Evolutionary conservation across 1,140 invertebrate genomes (phyloP).

Genomic region (Saccostrea cuccullata): DNA sequence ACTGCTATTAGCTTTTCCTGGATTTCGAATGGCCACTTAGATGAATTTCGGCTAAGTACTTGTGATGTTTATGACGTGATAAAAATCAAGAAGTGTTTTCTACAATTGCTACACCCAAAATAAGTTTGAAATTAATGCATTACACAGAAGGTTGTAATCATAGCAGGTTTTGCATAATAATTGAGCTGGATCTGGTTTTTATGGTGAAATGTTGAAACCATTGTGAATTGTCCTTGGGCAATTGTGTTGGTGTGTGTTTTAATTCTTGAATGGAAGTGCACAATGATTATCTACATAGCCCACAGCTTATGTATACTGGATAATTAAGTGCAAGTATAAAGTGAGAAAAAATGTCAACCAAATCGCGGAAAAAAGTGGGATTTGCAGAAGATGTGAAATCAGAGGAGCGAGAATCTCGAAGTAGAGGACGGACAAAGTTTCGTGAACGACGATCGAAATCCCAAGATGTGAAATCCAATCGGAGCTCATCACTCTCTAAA

Average conservation of each 20-base stretch:
- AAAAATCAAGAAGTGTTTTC: conserved; percentile 34
- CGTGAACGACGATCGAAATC: conserved; percentile 48
- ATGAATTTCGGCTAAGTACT: conserved; percentile 4
- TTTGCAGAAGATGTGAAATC: conserved; percentile 39
- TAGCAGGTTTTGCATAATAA: not conserved
- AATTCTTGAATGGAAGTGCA: conserved; percentile 18
- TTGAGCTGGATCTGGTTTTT: conserved; percentile 1
- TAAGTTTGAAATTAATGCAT: conserved; percentile 12
- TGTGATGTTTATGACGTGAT: conserved; percentile 23
- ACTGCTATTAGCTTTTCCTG: conserved; percentile 7
- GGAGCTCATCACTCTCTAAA: not conserved
- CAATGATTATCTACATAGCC: not conserved
- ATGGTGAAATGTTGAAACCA: not conserved
- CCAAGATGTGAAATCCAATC: conserved; percentile 42
- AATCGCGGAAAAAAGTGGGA: conserved; percentile 46
- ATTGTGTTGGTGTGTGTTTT: conserved; percentile 22
- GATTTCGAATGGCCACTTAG: conserved; percentile 20
- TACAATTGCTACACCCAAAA: conserved; percentile 27
- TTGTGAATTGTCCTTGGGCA: not conserved
- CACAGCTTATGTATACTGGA: not conserved
- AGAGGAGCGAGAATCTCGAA: conserved; percentile 45
- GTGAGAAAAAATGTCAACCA: conserved; percentile 37
- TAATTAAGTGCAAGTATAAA: not conserved
- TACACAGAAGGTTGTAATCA: not conserved
- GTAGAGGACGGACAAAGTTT: conserved; percentile 47